Base-by-base conservation (phyloP, 2,888 invertebrate genomes). In the Diplazon laetatorius region DNA sequence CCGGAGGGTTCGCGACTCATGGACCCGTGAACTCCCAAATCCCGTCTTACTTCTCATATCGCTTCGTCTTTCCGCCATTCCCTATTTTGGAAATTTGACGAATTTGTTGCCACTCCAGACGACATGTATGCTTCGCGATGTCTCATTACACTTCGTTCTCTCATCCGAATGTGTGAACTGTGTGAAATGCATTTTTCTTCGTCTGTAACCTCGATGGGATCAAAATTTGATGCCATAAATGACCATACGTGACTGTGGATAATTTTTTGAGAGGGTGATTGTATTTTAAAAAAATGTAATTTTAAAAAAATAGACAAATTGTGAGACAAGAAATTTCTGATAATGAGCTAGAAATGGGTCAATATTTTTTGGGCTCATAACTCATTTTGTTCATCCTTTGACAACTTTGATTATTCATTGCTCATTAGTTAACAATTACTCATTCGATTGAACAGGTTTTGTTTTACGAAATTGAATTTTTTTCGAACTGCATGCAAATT, bases 1-100 rank as follows among this genome's bases (percentile, higher is more conserved):
- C 68, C 30, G 65, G 50, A 76, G 78, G 76, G 80, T 82, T 82
- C 82, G 76, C 82, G 83, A 84, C 81, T 85, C 87, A 85, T 72
- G 74, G 83, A 84, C 72, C 83, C 83, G 84, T 84, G 81, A 86
- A 86, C 84, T 86, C 80, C 60, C 69, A 69, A 75, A 75, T 63
- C 55, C 59, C 37, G n/a, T n/a, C 52, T 14, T 12, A 30, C 30
- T 52, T 30, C 14, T 25, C 25, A 30, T 65, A 44, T 18, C 10
- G 20, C 1, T 20, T 42, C 39, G 10, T 9, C 22, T 25, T 4
- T 14, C n/a, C 16, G 12, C 1, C 20, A 10, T 46, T 25, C 1
- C 14, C 14, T 14, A 42, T 16, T 8, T 30, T 62, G 16, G 62
- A 44, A 25, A 30, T 46, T 46, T 62, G 25, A 14, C 14, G 1